Conservation (phyloP, 2,113 vertebrate species). For the Suricata suricatta region DNA sequence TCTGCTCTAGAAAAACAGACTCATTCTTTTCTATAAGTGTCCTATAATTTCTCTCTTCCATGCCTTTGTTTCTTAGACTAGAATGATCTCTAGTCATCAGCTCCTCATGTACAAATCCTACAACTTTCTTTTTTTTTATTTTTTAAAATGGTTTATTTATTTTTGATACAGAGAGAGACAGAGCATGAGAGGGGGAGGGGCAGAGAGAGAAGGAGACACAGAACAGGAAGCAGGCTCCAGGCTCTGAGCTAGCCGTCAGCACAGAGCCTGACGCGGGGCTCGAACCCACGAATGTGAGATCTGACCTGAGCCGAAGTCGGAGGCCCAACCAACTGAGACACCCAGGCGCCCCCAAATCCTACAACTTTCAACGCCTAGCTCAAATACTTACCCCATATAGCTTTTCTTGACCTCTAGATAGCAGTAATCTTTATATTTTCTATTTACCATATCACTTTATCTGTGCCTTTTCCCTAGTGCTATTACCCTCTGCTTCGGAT, state of each 20-base stretch:
- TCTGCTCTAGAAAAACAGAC: constrained; percentile 5
- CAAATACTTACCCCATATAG: background rate
- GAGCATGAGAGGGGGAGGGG: no score
- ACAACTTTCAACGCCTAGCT: background rate
- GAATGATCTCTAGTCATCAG: background rate
- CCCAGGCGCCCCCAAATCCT: no score
- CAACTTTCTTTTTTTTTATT: no score
- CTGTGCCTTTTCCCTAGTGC: background rate
- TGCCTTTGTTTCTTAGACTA: background rate
- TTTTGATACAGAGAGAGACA: no score
- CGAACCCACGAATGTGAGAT: no score
- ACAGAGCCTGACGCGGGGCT: no score
- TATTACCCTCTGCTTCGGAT: background rate
- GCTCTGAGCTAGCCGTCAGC: no score
- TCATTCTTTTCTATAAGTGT: background rate
- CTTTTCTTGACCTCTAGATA: background rate
- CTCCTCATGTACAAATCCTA: background rate
- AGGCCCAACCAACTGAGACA: no score
- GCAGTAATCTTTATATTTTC: background rate
- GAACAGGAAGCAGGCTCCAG: no score
- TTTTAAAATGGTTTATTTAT: no score
- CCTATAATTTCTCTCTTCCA: background rate
- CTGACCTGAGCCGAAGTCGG: no score
- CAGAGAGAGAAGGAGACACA: no score
- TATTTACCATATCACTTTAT: background rate